These are phyloP conservation scores for Melanitta fusca DNA, from an alignment of 2,797 vertebrate genomes.

Conservation along the genomic window DNA sequence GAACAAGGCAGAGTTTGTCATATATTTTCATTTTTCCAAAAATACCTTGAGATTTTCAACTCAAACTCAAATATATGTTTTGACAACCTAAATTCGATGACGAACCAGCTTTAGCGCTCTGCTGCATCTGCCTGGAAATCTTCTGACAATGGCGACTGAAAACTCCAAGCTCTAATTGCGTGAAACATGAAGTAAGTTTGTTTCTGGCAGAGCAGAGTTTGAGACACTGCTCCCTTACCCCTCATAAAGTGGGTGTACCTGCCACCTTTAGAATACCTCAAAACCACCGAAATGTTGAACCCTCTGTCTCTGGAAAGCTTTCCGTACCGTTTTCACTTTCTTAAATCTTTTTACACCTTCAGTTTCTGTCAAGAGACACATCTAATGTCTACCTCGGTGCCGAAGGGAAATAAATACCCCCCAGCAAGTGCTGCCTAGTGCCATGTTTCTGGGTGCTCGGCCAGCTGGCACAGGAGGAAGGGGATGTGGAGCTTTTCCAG, in stretches of 20 bases:
- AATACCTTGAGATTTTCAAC: not conserved
- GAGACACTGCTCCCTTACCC: not conserved
- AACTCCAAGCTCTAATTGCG: not conserved
- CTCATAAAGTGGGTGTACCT: not conserved
- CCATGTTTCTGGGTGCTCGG: conserved; percentile 37
- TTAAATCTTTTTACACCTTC: not conserved
- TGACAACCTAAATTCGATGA: not conserved
- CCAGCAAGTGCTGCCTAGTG: conserved; percentile 20
- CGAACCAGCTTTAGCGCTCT: not conserved
- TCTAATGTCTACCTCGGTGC: conserved; percentile 14
- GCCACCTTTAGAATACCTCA: not conserved
- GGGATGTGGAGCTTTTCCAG: conserved; percentile 60
- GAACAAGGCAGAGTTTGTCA: not conserved
- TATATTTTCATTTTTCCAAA: not conserved
- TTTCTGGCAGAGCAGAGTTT: not conserved
- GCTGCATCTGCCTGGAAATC: not conserved
- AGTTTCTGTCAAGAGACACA: conserved; percentile 5
- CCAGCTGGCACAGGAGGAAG: conserved; percentile 35
- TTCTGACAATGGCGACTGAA: not conserved
- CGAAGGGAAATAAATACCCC: conserved; percentile 48
- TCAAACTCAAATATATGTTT: not conserved
- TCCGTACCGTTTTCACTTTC: not conserved
- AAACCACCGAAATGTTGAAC: not conserved
- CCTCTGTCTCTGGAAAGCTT: not conserved
- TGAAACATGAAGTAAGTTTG: not conserved